These are phyloP conservation scores for Troides aeacus DNA, from an alignment of 2,888 invertebrate species.

Conservation along the genomic window DNA sequence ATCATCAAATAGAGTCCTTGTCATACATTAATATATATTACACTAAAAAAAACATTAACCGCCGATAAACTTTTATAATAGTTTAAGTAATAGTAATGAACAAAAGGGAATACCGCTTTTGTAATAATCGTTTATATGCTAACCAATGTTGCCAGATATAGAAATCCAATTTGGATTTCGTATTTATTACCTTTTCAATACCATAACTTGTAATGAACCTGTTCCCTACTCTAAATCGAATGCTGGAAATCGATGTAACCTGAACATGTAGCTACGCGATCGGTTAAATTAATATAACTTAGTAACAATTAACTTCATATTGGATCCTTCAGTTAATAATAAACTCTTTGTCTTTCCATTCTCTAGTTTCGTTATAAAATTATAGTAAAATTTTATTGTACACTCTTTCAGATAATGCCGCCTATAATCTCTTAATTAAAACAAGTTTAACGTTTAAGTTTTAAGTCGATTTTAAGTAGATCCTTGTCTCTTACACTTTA, in stretches of 20 bases:
- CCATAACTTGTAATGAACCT: conserved; percentile 26
- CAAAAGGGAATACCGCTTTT: neutral
- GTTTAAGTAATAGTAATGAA: neutral
- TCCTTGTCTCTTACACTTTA: neutral
- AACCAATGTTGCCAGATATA: neutral
- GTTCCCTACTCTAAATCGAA: conserved; percentile 18
- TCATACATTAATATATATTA: neutral
- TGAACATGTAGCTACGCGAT: neutral
- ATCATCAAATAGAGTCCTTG: no score
- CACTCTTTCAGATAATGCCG: neutral
- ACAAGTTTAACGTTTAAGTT: neutral
- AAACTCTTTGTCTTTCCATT: neutral
- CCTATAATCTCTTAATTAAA: conserved; percentile 2
- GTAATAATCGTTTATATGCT: neutral
- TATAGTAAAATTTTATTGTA: neutral
- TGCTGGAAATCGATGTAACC: conserved; percentile 16
- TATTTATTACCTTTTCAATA: conserved; percentile 12
- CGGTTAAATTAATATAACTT: neutral
- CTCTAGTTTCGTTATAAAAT: neutral
- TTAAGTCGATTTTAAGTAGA: neutral
- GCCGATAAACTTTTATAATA: no score
- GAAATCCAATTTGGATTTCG: conserved; percentile 23
- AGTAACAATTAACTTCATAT: neutral
- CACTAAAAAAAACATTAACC: neutral
- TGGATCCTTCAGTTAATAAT: neutral